Base-by-base conservation (phyloP, 1,140 invertebrate genomes). In the Stratiolaelaps scimitus region DNA sequence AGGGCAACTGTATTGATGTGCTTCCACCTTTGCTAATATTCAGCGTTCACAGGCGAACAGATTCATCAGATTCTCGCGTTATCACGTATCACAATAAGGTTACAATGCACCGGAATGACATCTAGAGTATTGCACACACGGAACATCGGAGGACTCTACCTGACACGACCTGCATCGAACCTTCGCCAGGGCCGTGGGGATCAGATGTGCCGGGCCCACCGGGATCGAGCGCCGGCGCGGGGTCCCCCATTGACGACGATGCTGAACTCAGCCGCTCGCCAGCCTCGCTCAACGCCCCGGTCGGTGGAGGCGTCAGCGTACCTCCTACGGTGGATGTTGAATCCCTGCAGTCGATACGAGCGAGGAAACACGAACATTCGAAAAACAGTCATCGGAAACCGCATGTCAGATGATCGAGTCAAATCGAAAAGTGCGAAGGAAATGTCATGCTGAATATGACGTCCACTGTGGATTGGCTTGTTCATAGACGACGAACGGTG, bases 161-260 rank as follows among this genome's bases (percentile, higher is more conserved):
- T 26, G 53, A 60, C 1, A 60, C 53, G 26, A 60, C 53, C 34
- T 60, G 53, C 53, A 26, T 26, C 53, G 53, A 60, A 2, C 53
- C 34, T 1, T 60, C 53, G 15, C 34, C 53, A 20, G 53, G 13
- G 1, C 13, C 13, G 34, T 60, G 26, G 4, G 26, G 53, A 2
- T 6, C 20, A 26, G 53, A 40, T 40, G 34, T 26, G 26, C 23
- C 34, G 1, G 53, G 53, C 26, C 17, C 10, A 2, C 26, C 10
- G 2, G 23, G 15, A 26, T 60, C 23, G 15, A 29, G 53, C 34
- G 17, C 2, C 23, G 53, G 53, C 34, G 53, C n/a, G 2, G 53
- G 53, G 26, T 60, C 23, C 15, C 15, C 53, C 23, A 60, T 2
- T 1, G 53, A 60, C 10, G 23, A 60, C 17, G 53, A 60, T 34